Conservation (phyloP, 2,888 invertebrate genomes). For the Automeris io region DNA sequence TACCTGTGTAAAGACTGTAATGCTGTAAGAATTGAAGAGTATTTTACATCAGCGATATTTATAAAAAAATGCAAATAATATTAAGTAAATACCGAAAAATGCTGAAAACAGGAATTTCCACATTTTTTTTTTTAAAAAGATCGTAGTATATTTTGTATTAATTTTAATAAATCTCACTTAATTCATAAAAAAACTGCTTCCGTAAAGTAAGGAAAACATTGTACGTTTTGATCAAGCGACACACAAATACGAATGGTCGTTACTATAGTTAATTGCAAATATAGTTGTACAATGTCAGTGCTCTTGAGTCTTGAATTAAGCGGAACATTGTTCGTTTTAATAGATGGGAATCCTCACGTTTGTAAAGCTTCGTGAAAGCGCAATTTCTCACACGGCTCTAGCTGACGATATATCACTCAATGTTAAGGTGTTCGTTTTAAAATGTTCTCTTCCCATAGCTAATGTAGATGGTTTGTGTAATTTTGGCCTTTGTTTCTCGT, state of each 20-base stretch:
- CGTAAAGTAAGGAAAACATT: no score
- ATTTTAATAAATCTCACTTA: no score
- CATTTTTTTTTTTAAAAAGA: no score
- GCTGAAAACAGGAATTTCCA: no score
- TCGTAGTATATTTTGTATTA: no score
- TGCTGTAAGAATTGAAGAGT: no score
- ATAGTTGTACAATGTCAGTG: conserved; percentile 24
- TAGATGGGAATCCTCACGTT: conserved; percentile 48
- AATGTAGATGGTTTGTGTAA: conserved; percentile 9
- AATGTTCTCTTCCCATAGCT: conserved; percentile 31
- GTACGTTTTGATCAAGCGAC: no score
- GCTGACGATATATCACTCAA: conserved; percentile 34
- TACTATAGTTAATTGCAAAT: conserved; percentile 11
- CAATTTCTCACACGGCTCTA: conserved; percentile 45
- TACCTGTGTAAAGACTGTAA: no score
- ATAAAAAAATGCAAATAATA: no score
- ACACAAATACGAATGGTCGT: not conserved
- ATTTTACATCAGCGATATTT: no score
- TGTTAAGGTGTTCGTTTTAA: conserved; percentile 38
- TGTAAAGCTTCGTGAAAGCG: conserved; percentile 58
- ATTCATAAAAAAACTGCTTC: no score
- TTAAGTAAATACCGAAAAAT: no score
- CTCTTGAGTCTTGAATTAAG: conserved; percentile 36
- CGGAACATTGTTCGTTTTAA: conserved; percentile 54
- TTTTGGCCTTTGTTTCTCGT: not conserved